Base-by-base conservation (phyloP, 2,888 invertebrate genomes). In the Coleophora flavipennella region DNA sequence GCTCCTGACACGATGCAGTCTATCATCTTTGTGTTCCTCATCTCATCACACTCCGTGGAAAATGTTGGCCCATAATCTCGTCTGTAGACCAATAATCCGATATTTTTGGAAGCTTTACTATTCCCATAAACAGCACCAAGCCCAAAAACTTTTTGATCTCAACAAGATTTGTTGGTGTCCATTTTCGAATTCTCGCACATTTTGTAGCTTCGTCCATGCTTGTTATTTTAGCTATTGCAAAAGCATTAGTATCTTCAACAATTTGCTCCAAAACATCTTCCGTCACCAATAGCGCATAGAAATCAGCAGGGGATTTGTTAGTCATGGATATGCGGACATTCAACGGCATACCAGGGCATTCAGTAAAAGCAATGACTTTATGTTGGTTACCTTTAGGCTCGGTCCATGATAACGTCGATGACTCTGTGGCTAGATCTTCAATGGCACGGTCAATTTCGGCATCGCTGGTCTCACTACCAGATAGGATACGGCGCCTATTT, bases 81-180 rank as follows among this genome's bases (percentile, higher is more conserved):
- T 55, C 42, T 40, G 10, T 52, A 8, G 45, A 49, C 60, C 61
- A 62, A 54, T 62, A 62, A 45, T 57, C 45, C 25, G 49, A 38
- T 31, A 62, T 35, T 54, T 50, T 58, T 1, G 54, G 57, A 34
- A 57, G 48, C 44, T 51, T 52, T 31, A 53, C 53, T 35, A 62
- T 31, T 40, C 56, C 61, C 59, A 64, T 62, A 39, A 45, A 62
- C 41, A 65, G 44, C 41, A 62, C 46, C 29, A 64, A 44, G 8
- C 53, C 46, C 43, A 62, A 57, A 49, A 61, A 61, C 10, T 40
- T 39, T 51, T 60, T 57, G 14, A 61, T 58, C 41, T 58, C 54
- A 11, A n/a, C n/a, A n/a, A n/a, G n/a, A 12, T 29, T 2, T 29
- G 3, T 3, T 29, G 4, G 9, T 9, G 9, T 6, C 3, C 10